Base-by-base conservation (phyloP, 2,797 vertebrate genomes). In the Mycteria americana region DNA sequence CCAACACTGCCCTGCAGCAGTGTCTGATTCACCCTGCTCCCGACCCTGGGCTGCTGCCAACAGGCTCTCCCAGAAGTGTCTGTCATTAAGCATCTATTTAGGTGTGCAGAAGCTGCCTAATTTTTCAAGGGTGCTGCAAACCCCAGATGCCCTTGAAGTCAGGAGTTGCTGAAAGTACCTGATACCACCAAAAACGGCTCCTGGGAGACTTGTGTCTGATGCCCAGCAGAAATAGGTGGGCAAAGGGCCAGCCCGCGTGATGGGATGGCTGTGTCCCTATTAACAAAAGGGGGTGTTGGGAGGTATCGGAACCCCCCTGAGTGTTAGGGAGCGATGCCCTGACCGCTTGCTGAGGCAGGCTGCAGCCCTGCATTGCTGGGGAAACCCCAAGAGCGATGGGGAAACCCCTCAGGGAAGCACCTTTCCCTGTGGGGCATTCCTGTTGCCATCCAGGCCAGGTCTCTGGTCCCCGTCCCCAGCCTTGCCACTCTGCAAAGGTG, bases 1-100 rank as follows among this genome's bases (percentile, higher is more conserved):
- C 57, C 39, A 13, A 25, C 27, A 6, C 37, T 5, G 1, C 3
- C 30, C 35, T 19, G 46, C 3, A 6, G 39, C 39, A 21, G 17
- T 7, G 46, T 27, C 39, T 89, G 75, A 60, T 56, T 92, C 54
- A 31, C 25, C 35, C 45, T 2, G 57, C 59, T 81, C 35, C 79
- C 1, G 1, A 53, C 15, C 72, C 75, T 92, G 94, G 83, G 68
- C 73, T 70, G 76, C 94, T 95, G 94, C 91, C 94, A 95, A 59
- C 46, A 15, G 0, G 12, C 60, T 93, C 62, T 30, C 86, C 53
- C 79, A 80, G 72, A 69, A 95, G 85, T 85, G 82, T 46, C 88
- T 93, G 64, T 96, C 92, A 85, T 95, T 89, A 89, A 89, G 85
- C 67, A 91, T 79, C 88, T 92, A 37, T 74, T 94, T 85, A 89